A percentile compares a stretch with the other conserved stretches of the same genome.
These are phyloP conservation scores for Pangasius mekongensis DNA, from an alignment of 2,797 vertebrate genomes.

Conservation along the genomic window DNA sequence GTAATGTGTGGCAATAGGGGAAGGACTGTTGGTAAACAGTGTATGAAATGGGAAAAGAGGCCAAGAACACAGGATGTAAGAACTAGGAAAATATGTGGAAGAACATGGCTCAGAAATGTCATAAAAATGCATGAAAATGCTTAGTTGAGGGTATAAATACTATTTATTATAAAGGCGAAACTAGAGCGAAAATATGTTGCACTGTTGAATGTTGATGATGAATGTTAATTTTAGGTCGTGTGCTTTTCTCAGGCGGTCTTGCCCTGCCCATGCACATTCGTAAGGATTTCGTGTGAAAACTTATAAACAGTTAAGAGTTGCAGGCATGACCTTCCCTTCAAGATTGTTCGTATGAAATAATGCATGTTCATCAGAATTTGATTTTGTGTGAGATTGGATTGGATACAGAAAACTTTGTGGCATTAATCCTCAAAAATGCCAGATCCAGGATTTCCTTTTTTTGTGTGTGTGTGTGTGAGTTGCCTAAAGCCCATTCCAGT, in stretches of 20 bases:
- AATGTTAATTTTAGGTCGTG: background rate
- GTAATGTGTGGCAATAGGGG: background rate
- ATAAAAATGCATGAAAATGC: background rate
- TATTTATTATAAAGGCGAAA: background rate
- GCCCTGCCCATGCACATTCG: background rate
- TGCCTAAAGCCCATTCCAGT: background rate
- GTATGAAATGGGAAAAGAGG: background rate
- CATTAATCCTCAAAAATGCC: background rate
- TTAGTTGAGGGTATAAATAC: background rate
- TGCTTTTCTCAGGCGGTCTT: background rate
- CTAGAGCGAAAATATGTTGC: background rate
- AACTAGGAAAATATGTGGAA: background rate
- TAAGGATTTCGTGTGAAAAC: background rate
- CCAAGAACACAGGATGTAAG: background rate
- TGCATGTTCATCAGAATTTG: too few species aligned
- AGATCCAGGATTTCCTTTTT: background rate
- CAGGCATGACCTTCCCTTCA: background rate
- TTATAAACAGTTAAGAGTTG: constrained; percentile 3
- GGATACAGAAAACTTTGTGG: background rate
- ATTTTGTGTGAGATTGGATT: background rate
- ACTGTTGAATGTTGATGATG: too few species aligned
- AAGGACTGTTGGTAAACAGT: background rate
- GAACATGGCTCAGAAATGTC: too few species aligned
- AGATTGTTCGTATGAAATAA: background rate
- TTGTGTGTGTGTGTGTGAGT: background rate